Percentiles rank a stretch among this genome's conserved stretches.
phyloP scores from a whole-genome alignment of 2,888 invertebrate species.

The Ennomos quercinarius region DNA sequence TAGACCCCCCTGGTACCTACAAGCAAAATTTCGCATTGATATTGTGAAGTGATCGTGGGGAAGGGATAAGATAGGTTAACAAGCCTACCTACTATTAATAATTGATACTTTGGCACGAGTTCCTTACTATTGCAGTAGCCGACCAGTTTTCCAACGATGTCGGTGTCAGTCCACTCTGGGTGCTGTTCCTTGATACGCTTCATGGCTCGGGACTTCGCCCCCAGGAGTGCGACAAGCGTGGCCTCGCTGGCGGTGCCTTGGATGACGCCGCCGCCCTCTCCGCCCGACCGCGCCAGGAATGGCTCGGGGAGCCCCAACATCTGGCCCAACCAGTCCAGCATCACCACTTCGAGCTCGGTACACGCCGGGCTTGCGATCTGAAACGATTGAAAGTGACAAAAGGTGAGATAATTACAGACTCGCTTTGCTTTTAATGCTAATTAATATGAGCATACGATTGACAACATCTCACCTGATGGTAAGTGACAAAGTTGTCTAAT shows the following conservation, averaged over 20 bases:
- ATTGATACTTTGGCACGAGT: background rate
- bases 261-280: conserved; percentile 95
- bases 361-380: conserved; percentile 97
- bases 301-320: conserved; percentile 94
- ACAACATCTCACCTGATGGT: too few relatives aligned
- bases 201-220: conserved; percentile 92
- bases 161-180: conserved; percentile 90
- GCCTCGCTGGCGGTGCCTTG: conserved; percentile 98
- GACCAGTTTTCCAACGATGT: conserved; percentile 92
- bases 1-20: too few relatives aligned
- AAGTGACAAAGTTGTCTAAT: too few relatives aligned
- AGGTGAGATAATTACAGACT: too few relatives aligned
- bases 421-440: too few relatives aligned
- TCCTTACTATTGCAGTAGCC: conserved; percentile 93
- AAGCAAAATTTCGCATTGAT: too few relatives aligned
- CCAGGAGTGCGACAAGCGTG: conserved; percentile 95
- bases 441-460: too few relatives aligned
- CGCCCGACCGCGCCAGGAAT: conserved; percentile 93
- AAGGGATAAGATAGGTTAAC: too few relatives aligned
- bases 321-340: conserved; percentile 98
- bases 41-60: too few relatives aligned
- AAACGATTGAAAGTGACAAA: conserved; percentile 40
- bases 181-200: conserved; percentile 88
- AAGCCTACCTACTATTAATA: too few relatives aligned
- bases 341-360: conserved; percentile 97